These are phyloP conservation scores for Bombus polaris DNA, from an alignment of 1,140 invertebrate genomes.

Conservation along the genomic window DNA sequence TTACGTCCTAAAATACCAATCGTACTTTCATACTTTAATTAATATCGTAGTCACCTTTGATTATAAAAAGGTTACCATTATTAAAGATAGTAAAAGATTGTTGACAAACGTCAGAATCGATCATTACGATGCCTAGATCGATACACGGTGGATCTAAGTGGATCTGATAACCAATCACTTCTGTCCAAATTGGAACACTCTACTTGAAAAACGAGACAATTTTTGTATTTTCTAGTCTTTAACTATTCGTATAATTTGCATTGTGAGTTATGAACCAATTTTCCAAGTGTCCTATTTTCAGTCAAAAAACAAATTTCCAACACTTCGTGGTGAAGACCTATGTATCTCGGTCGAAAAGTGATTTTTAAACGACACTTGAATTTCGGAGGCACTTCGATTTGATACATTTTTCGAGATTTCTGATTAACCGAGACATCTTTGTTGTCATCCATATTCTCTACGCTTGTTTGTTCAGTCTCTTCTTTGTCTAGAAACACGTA, in stretches of 20 bases:
- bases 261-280: not conserved
- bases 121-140: slow-evolving; percentile 24
- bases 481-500: not conserved
- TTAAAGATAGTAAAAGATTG: slow-evolving; percentile 20
- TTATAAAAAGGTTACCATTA: not conserved
- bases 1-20: not conserved
- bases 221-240: not conserved
- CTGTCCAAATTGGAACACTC: slow-evolving; percentile 28
- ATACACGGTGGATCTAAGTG: slow-evolving; percentile 31
- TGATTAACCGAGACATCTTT: not conserved
- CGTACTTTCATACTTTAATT: not conserved
- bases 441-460: not conserved
- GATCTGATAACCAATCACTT: not conserved
- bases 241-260: not conserved
- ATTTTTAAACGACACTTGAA: slow-evolving; percentile 19
- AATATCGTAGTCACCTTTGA: not conserved
- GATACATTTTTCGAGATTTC: not conserved
- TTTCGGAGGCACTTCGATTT: slow-evolving; percentile 24
- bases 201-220: not conserved
- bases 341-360: slow-evolving; percentile 10
- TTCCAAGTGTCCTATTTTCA: not conserved
- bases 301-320: not conserved
- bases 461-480: not conserved
- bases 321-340: slow-evolving; percentile 29
- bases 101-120: slow-evolving; percentile 35